Evolutionary conservation across 1,140 invertebrate species (phyloP).

Genomic region (Drosophila ananassae): DNA sequence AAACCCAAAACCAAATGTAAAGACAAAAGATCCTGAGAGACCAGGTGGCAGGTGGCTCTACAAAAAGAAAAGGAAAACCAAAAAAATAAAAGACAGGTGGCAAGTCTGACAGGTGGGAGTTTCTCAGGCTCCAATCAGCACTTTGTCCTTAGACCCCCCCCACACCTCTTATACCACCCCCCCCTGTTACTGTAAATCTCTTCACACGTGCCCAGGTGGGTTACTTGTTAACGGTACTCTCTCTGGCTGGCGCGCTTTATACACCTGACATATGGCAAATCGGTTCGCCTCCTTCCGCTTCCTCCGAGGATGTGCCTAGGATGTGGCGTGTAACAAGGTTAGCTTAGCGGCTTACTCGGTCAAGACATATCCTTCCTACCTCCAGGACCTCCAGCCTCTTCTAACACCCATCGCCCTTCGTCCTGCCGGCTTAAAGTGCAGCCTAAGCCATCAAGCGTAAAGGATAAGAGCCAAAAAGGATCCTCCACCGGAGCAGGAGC

Average conservation of each 20-base stretch:
- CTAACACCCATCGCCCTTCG: constrained; percentile 1
- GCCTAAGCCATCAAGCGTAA: constrained; percentile 33
- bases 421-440: constrained; percentile 40
- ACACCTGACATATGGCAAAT: constrained; percentile 57
- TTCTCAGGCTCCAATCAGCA: constrained; percentile 2
- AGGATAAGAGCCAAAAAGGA: not conserved
- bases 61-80: not conserved
- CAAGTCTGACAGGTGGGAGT: constrained; percentile 5
- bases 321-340: constrained; percentile 57
- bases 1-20: not conserved
- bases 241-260: constrained; percentile 26
- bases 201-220: constrained; percentile 67
- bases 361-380: constrained; percentile 47
- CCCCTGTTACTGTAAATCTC: constrained; percentile 43
- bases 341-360: constrained; percentile 67
- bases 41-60: constrained; percentile 23
- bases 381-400: not conserved
- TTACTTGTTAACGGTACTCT: constrained; percentile 64
- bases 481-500: constrained; percentile 15
- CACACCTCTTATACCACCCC: not conserved
- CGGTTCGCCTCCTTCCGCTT: constrained; percentile 27
- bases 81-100: not conserved
- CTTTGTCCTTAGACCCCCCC: not conserved
- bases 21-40: constrained; percentile 15
- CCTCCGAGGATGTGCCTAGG: constrained; percentile 16